A percentile compares a stretch with the other conserved stretches of the same genome.
These are phyloP conservation scores for Dinoponera quadriceps DNA, from an alignment of 1,140 invertebrate genomes.

Conservation along the genomic window DNA sequence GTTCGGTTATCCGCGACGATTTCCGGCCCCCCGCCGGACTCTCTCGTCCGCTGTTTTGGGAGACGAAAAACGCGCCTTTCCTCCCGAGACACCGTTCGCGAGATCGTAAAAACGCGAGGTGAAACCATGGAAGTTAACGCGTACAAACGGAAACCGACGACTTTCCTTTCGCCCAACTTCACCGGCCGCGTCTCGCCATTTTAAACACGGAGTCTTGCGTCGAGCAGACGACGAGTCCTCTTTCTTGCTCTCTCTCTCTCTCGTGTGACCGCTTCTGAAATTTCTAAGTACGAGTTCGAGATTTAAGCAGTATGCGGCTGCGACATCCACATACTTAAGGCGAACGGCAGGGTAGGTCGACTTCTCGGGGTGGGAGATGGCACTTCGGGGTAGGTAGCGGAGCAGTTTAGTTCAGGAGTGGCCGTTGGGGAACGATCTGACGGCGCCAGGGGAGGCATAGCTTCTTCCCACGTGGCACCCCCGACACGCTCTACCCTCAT, in stretches of 20 bases:
- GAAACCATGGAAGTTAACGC: not conserved
- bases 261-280: slow-evolving; percentile 12
- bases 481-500: slow-evolving; percentile 80
- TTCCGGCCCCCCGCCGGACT: not conserved
- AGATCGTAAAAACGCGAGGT: not conserved
- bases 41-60: too few relatives aligned
- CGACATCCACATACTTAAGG: slow-evolving; percentile 24
- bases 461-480: slow-evolving; percentile 83
- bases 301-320: slow-evolving; percentile 32
- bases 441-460: slow-evolving; percentile 84
- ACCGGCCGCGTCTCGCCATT: not conserved
- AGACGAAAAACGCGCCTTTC: not conserved
- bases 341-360: slow-evolving; percentile 54
- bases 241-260: too few relatives aligned
- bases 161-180: not conserved
- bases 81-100: not conserved
- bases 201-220: not conserved
- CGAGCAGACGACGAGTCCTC: slow-evolving; percentile 8
- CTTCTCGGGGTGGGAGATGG: slow-evolving; percentile 59
- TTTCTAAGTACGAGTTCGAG: slow-evolving; percentile 20
- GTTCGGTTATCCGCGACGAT: slow-evolving; percentile 10
- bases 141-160: not conserved
- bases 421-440: slow-evolving; percentile 84
- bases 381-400: slow-evolving; percentile 74
- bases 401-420: slow-evolving; percentile 83